phyloP scores from a whole-genome alignment of 2,113 vertebrate genomes.

The Chlorocebus sabaeus region DNA sequence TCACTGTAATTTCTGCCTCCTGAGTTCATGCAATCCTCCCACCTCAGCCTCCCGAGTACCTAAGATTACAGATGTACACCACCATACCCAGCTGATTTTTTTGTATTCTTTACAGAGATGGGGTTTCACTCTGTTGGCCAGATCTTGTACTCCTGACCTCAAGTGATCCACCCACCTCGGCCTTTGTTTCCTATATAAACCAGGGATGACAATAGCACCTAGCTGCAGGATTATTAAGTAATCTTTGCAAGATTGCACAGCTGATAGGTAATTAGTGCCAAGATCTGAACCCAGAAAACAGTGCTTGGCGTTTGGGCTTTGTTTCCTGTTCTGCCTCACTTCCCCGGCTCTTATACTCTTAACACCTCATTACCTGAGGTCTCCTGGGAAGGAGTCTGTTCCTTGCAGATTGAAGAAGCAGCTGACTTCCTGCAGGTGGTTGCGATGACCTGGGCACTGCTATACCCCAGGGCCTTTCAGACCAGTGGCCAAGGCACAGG shows the following conservation, averaged over 20 bases:
- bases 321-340: background rate
- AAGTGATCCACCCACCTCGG: too few relatives aligned
- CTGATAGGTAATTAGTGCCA: background rate
- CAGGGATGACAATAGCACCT: background rate
- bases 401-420: background rate
- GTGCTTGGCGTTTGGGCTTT: background rate
- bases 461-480: background rate
- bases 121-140: too few relatives aligned
- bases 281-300: background rate
- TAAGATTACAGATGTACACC: too few relatives aligned
- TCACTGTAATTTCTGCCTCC: too few relatives aligned
- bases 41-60: too few relatives aligned
- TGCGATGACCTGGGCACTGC: background rate
- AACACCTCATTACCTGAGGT: background rate
- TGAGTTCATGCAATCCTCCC: too few relatives aligned
- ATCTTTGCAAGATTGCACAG: background rate
- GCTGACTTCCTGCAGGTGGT: background rate
- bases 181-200: background rate
- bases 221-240: background rate
- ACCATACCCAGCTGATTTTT: too few relatives aligned
- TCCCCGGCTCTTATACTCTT: background rate
- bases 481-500: background rate
- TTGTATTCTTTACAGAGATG: too few relatives aligned
- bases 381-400: background rate
- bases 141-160: too few relatives aligned